These are phyloP conservation scores for Hirudinaria manillensis DNA, from an alignment of 2,888 invertebrate species.

Conservation along the genomic window DNA sequence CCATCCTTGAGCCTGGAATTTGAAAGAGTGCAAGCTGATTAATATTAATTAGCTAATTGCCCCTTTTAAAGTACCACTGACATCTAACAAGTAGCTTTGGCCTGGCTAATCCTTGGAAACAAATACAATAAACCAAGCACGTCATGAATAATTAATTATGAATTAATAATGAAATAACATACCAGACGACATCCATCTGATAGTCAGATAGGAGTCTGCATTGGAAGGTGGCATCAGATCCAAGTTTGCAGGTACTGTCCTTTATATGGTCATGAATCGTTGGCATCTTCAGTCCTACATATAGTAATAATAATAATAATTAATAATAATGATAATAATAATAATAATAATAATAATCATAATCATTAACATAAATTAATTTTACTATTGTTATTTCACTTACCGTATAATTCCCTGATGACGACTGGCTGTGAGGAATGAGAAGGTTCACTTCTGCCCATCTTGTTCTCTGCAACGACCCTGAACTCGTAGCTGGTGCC, in stretches of 20 bases:
- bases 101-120: too few relatives aligned
- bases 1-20: slow-evolving; percentile 39
- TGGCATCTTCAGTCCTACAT: neutral
- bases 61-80: too few relatives aligned
- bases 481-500: slow-evolving; percentile 48
- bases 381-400: neutral
- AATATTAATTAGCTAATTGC: neutral
- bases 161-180: neutral
- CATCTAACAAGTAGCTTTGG: too few relatives aligned
- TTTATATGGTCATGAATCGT: slow-evolving; percentile 4
- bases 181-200: neutral
- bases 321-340: neutral
- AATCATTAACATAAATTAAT: neutral
- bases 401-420: slow-evolving; percentile 36
- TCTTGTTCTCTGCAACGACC: slow-evolving; percentile 57
- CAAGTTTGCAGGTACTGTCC: neutral
- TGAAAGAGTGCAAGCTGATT: neutral
- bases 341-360: neutral
- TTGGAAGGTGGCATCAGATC: slow-evolving; percentile 15
- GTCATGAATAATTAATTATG: too few relatives aligned
- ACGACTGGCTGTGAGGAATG: slow-evolving; percentile 35
- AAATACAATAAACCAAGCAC: too few relatives aligned
- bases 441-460: slow-evolving; percentile 58
- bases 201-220: slow-evolving; percentile 13
- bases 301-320: neutral